phyloP scores from a whole-genome alignment of 2,113 vertebrate genomes.

The Gymnorhina tibicen region DNA sequence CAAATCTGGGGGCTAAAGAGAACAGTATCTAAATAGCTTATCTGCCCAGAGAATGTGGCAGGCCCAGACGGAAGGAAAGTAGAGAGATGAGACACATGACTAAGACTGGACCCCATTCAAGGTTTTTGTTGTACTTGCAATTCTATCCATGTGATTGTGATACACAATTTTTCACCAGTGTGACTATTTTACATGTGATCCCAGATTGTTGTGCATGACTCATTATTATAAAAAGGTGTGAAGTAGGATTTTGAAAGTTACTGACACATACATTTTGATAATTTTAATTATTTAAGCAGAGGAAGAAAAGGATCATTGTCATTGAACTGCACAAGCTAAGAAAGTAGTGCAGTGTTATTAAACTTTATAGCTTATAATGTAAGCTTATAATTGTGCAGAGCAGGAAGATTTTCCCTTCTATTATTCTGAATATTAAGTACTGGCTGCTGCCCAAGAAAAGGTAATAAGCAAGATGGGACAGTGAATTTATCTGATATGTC shows the following conservation, averaged over 20 bases:
- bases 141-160: neutral
- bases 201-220: neutral
- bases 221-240: neutral
- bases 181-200: neutral
- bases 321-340: neutral
- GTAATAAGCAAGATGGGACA: neutral
- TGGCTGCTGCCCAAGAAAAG: conserved; percentile 5
- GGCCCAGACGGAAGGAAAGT: neutral
- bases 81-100: neutral
- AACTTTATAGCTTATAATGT: conserved; percentile 1
- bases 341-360: neutral
- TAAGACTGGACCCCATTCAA: neutral
- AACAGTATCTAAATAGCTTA: neutral
- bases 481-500: neutral
- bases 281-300: conserved; percentile 1
- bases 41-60: neutral
- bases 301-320: neutral
- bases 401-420: neutral
- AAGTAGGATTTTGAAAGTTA: neutral
- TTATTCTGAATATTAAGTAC: conserved; percentile 16
- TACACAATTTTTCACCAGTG: neutral
- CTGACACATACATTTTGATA: neutral
- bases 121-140: neutral
- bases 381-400: neutral
- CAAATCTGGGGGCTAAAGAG: neutral